Base-by-base conservation (phyloP, 2,113 vertebrate genomes). In the Martes martes region DNA sequence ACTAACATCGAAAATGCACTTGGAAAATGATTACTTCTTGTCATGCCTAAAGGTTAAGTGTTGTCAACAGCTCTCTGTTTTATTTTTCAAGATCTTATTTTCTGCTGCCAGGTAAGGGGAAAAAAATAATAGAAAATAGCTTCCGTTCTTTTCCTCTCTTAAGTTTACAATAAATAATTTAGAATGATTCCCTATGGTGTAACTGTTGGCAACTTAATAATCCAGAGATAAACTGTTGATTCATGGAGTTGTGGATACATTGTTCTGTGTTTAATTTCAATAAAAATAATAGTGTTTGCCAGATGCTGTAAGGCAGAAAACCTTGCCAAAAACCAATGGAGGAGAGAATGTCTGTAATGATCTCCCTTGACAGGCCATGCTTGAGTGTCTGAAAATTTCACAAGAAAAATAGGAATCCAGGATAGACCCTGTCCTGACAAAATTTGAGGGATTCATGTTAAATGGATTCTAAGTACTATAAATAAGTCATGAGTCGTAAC, bases 161-260 rank as follows among this genome's bases (percentile, higher is more conserved):
- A 57, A 94, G 19, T 95, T 95, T 91, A 50, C 11, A 93, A 82
- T 93, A 94, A 97, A 97, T 95, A 97, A 94, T 93, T 93, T 91
- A 91, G 31, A 94, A 93, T 89, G n/a, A 82, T 89, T 79, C 52
- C 39, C 39, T 33, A 59, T 52, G 15, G 59, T 52, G 59, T 79
- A 47, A 36, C 36, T 89, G 6, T 71, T 76, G 59, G 16, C 55
- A 96, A 67, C 6, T 71, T 67, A 88, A 78, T 55, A 94, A 73
- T 61, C 45, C 21, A 91, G 55, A 94, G 23, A 67, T 42, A 95
- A 91, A 94, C 11, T 55, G 1, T 71, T 24, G 59, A 73, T 55
- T 76, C 61, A 39, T 42, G 15, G 31, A 28, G 11, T 47, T 89
- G 3, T 50, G 11, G 52, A 82, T 85, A 36, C 8, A 67, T 89